Percentiles rank a stretch among this genome's conserved stretches.
Evolutionary conservation across 1,140 invertebrate species (phyloP).

Genomic region (Grapholita molesta): DNA sequence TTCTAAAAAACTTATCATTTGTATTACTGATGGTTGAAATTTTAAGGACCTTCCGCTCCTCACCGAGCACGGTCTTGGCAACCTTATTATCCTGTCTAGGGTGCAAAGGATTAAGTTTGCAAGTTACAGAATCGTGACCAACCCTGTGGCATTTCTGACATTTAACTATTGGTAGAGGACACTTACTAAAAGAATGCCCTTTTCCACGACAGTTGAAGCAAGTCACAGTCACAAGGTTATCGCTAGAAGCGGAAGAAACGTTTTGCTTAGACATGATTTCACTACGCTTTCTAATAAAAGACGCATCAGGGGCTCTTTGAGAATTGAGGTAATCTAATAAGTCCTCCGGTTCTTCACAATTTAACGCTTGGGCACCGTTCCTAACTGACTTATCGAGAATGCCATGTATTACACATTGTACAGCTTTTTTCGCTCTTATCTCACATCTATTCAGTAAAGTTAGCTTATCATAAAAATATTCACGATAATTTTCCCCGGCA

Average conservation of each 20-base stretch:
- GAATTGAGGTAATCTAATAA: slow-evolving; percentile 10
- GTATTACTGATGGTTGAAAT: neutral
- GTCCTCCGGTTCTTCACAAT: slow-evolving; percentile 16
- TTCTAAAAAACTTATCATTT: slow-evolving; percentile 20
- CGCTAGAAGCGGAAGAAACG: neutral
- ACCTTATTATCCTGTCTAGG: neutral
- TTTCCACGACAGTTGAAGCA: slow-evolving; percentile 18
- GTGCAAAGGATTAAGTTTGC: slow-evolving; percentile 1
- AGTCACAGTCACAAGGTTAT: neutral
- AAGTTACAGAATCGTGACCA: slow-evolving; percentile 7
- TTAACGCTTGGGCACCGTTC: slow-evolving; percentile 16
- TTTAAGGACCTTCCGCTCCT: neutral
- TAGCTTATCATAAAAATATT: slow-evolving; percentile 20
- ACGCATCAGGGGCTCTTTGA: neutral
- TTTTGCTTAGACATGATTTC: neutral
- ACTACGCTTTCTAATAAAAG: neutral
- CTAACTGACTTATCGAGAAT: slow-evolving; percentile 2
- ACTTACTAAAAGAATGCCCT: slow-evolving; percentile 10
- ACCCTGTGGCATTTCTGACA: slow-evolving; percentile 10
- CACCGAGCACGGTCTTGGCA: neutral
- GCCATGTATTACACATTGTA: slow-evolving; percentile 16
- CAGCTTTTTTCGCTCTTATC: neutral
- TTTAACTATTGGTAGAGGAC: slow-evolving; percentile 4
- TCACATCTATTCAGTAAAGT: neutral
- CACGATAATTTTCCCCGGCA: neutral